Base-by-base conservation (phyloP, 2,888 invertebrate species). In the Synanthedon formicaeformis region DNA sequence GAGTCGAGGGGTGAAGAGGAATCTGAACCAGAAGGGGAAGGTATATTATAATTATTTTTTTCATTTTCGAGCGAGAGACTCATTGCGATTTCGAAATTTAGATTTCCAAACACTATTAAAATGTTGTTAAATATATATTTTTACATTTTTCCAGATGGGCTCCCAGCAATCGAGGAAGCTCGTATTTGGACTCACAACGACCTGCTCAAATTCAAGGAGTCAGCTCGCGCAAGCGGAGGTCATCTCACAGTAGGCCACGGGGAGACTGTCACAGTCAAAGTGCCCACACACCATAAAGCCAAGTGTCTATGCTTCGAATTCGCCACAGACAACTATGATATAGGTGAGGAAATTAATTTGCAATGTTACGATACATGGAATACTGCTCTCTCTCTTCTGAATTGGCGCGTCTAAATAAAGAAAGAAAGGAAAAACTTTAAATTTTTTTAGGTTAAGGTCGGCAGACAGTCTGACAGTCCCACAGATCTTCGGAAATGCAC, bases 261-360 rank as follows among this genome's bases (percentile, higher is more conserved):
- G 2, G 98, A 99, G 82, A 97, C 96, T 0, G 95, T 98, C 50
- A 99, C 98, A 51, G 96, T 98, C 3, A 89, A 99, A 45, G 99
- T 99, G 53, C 99, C 99, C 8, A 99, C 99, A 0, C 97, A 98
- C 73, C 92, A 94, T 59, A 94, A 96, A 66, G 99, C 99, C 0
- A 92, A 94, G 2, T 94, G 96, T 66, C 88, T 99, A 45, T 99
- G 97, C 84, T 99, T 99, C 99, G 99, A 99, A 88, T 99, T 99
- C 78, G 98, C 98, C 12, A 99, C 99, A 0, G 99, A 99, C 77
- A 92, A 93, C 73, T 99, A 98, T 72, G 99, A 99, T 76, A 95
- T 99, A 66, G 97, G 93, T 77, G 67, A 45, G 45, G 45, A 41
- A 11, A 41, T 41, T 12, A 12, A 10, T 41, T 41, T 41, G 23